These are phyloP conservation scores for Chymomyza fuscimana DNA, from an alignment of 2,888 invertebrate genomes.

Conservation along the genomic window DNA sequence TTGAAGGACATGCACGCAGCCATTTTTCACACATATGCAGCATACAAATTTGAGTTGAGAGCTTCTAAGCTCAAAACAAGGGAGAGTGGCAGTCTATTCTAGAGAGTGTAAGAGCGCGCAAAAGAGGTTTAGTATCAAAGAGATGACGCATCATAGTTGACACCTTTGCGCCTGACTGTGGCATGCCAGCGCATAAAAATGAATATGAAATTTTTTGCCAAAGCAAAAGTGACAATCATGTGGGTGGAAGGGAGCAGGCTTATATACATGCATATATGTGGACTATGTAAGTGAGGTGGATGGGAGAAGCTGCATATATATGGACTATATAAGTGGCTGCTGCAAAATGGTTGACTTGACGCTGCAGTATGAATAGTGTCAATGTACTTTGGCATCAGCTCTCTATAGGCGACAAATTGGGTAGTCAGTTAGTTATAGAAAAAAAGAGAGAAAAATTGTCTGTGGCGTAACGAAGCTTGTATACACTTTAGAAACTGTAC, in stretches of 20 bases:
- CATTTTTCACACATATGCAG: too few species aligned
- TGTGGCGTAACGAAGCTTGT: slow-evolving; percentile 18
- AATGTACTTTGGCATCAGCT: slow-evolving; percentile 53
- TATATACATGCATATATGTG: too few species aligned
- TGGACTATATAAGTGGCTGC: slow-evolving; percentile 27
- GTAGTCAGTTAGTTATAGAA: neutral
- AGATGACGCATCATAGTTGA: neutral
- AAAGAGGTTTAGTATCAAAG: neutral
- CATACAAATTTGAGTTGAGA: neutral
- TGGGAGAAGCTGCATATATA: slow-evolving; percentile 1
- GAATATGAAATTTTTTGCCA: slow-evolving; percentile 49
- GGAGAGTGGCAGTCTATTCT: neutral
- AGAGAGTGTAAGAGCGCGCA: neutral
- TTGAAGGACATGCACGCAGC: slow-evolving; percentile 42
- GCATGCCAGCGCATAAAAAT: slow-evolving; percentile 57
- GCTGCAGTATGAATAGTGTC: slow-evolving; percentile 60
- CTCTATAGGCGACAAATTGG: neutral
- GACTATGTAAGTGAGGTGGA: neutral
- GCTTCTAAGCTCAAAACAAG: too few species aligned
- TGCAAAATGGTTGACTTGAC: slow-evolving; percentile 18
- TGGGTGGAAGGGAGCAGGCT: slow-evolving; percentile 5
- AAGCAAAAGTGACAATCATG: slow-evolving; percentile 39
- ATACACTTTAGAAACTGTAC: neutral
- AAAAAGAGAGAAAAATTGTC: neutral
- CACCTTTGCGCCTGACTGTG: slow-evolving; percentile 2